phyloP scores from a whole-genome alignment of 53 echinoderm and acorn worm species.

The Mesocentrotus franciscanus region DNA sequence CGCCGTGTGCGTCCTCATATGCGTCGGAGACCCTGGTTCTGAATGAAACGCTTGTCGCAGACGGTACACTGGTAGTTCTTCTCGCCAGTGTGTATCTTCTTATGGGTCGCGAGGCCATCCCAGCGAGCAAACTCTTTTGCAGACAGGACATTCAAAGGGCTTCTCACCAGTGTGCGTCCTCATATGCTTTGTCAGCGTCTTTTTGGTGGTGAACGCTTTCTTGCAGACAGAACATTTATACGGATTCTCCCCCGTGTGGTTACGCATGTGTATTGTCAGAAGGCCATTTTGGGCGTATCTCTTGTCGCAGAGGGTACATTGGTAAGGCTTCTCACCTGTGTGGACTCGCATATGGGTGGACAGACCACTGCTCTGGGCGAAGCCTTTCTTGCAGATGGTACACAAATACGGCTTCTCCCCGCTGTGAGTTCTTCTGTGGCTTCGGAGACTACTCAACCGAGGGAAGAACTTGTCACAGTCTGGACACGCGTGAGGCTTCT shows the following conservation, averaged over 20 bases:
- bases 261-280: neutral
- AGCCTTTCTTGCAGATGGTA: neutral
- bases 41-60: neutral
- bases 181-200: neutral
- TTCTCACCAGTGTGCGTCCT: neutral
- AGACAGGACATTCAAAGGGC: neutral
- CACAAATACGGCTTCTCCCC: neutral
- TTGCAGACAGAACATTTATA: neutral
- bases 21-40: neutral
- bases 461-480: conserved; percentile 5
- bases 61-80: neutral
- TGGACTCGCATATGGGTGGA: neutral
- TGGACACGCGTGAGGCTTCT: neutral
- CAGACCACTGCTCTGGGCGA: neutral
- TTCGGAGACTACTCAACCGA: neutral
- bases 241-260: neutral
- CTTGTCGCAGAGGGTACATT: neutral
- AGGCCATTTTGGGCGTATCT: neutral
- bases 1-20: conserved; percentile 1
- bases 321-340: neutral
- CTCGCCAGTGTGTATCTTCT: neutral
- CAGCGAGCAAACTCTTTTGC: neutral
- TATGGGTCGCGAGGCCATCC: neutral
- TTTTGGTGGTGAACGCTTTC: neutral
- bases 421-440: neutral